Evolutionary conservation across 92 coral and sea anemone species (phyloP), one percentile per base, ranked within the genome.

Genomic region (Epizoanthus illoricatus): DNA sequence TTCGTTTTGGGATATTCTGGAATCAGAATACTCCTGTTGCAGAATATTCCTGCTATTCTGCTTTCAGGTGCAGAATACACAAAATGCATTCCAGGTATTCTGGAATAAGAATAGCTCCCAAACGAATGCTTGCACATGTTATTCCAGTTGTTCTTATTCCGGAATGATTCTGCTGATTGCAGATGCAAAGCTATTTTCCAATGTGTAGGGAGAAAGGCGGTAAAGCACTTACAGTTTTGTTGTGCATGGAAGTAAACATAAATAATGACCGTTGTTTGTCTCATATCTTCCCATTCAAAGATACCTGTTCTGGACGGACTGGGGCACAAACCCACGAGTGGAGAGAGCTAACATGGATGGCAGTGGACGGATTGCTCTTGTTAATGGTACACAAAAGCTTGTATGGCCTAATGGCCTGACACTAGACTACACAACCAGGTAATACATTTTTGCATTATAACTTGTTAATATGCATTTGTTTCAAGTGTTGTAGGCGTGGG

Each of bases 381-480:
- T 84, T 10, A 70, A 84, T 28, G 84, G 59, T 68, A 83, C 84
- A 16, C 55, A 73, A 1, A 85, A 84, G 56, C 59, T 91, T 17
- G 84, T 66, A 8, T 93, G 99, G 99, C 98, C 98, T 3, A 96
- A 96, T 72, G 98, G 94, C 4, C 88, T 96, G 83, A 93, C 99
- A 20, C 82, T 96, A 13, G 99, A 96, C 88, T 90, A 87, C 64
- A 86, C 98, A 4, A 96, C 84, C 73, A 93, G 94, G 99, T 96
- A 76, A 33, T 2, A 24, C 11, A 28, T 28, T 43, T 7, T n/a
- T 9, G 8, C 55, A 0, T 0, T 10, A 10, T 52, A 7, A 52
- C 12, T 52, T 52, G 56, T 52, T 10, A 21, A 16, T 21, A 21
- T 65, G 9, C 40, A 9, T 17, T 69, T 69, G 6, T 18, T 16